Percentiles rank a stretch among this genome's conserved stretches.
These are phyloP conservation scores for Hanleya hanleyi DNA, from an alignment of 2,888 invertebrate genomes.

Conservation along the genomic window DNA sequence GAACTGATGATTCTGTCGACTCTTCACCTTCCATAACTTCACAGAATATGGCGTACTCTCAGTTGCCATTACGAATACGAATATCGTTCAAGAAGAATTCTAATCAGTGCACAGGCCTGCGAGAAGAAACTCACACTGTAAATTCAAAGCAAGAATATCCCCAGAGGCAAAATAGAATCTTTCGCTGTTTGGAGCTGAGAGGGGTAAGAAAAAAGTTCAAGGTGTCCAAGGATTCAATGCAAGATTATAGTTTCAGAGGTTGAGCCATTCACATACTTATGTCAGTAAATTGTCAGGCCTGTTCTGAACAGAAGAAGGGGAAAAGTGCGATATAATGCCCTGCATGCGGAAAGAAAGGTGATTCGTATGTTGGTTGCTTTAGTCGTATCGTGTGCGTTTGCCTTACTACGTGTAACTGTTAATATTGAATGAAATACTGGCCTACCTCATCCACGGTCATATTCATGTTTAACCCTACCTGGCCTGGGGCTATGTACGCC, in stretches of 20 bases:
- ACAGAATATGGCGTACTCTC: background rate
- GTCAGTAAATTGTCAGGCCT: background rate
- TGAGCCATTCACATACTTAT: background rate
- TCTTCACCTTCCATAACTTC: background rate
- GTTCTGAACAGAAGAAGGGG: background rate
- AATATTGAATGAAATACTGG: constrained; percentile 93
- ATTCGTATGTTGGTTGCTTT: constrained; percentile 92
- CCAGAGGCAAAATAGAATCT: background rate
- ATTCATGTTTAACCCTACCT: constrained; percentile 2
- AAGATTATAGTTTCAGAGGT: background rate
- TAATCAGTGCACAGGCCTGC: background rate
- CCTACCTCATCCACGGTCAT: constrained; percentile 75
- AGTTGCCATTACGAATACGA: background rate
- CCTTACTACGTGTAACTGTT: constrained; percentile 85
- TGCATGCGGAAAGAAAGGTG: constrained; percentile 87
- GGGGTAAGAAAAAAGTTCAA: background rate
- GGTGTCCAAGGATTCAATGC: background rate
- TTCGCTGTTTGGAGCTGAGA: background rate
- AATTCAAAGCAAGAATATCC: background rate
- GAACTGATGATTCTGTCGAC: background rate
- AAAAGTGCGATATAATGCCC: constrained; percentile 43
- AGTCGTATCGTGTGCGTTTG: constrained; percentile 88
- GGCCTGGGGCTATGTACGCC: too few relatives aligned
- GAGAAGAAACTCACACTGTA: background rate
- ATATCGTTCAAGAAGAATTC: constrained; percentile 1